These are phyloP conservation scores for Hippopotamus amphibius DNA, from an alignment of 2,113 vertebrate genomes.

Conservation along the genomic window DNA sequence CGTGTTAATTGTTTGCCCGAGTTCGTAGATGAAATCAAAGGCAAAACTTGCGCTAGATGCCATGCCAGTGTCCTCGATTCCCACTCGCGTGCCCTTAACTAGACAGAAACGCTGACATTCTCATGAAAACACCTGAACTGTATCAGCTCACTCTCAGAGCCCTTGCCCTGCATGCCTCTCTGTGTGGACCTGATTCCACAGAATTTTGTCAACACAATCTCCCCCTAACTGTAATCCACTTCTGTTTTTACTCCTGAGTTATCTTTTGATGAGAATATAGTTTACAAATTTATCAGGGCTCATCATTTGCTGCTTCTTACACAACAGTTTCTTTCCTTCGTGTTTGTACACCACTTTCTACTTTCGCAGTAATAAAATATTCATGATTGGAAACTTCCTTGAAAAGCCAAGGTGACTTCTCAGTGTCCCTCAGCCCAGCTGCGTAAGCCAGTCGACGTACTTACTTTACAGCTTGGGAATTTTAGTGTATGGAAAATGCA, in stretches of 20 bases:
- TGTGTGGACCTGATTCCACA: rapidly evolving
- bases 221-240: rapidly evolving
- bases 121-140: rapidly evolving
- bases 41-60: rapidly evolving
- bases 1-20: not conserved
- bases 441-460: not conserved
- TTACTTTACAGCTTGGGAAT: not conserved
- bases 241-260: not conserved
- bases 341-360: rapidly evolving
- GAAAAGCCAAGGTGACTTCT: not conserved
- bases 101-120: rapidly evolving
- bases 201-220: rapidly evolving
- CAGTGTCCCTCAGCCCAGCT: rapidly evolving
- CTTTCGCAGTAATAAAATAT: not conserved
- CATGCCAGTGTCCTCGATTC: rapidly evolving
- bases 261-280: not conserved
- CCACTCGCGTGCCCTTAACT: rapidly evolving
- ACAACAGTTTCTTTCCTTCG: not conserved
- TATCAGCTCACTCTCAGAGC: rapidly evolving
- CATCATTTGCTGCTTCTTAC: rapidly evolving
- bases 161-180: not conserved
- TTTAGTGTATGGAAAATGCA: not conserved
- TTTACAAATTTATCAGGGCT: rapidly evolving
- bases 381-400: not conserved
- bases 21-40: not conserved